Base-by-base conservation (phyloP, 2,888 invertebrate species). In the Zaprionus obscuricornis region DNA sequence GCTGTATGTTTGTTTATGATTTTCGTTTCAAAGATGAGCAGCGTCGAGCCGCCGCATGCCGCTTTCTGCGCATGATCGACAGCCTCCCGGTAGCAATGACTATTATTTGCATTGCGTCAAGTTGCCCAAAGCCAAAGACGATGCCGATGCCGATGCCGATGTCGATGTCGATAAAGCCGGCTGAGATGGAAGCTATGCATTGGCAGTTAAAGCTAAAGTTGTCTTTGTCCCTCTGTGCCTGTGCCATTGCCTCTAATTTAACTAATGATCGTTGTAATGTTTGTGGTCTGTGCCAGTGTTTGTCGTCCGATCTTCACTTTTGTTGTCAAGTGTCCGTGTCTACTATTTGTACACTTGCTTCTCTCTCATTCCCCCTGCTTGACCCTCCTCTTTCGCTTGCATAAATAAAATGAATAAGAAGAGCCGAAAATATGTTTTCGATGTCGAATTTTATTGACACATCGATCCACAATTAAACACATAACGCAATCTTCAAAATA, bases 201-300 rank as follows among this genome's bases (percentile, higher is more conserved):
- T n/a, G n/a, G n/a, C n/a, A n/a, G n/a, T n/a, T n/a, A n/a, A n/a
- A n/a, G n/a, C n/a, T n/a, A n/a, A n/a, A n/a, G n/a, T n/a, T n/a
- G n/a, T n/a, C n/a, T n/a, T n/a, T n/a, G n/a, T n/a, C n/a, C n/a
- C n/a, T n/a, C 27, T 31, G 54, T 43, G 18, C 17, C 49, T 34
- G 26, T 59, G 54, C 57, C 71, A 66, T 51, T 70, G 70, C 70
- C 64, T 67, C 82, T 86, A 87, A 86, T 86, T 86, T 82, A 86
- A 69, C 86, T 87, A 86, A 86, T 86, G 86, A 86, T 72, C 77
- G 84, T 82, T 87, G 87, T 87, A 87, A 86, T 86, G 84, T 84
- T 86, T 86, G 85, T 69, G 71, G 69, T 72, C 66, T 69, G 68
- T 67, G 65, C 72, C 72, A 24, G 45, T 54, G 45, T 74, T 79